These are phyloP conservation scores for Siderastrea radians DNA, from an alignment of 92 coral and sea anemone genomes.

Conservation along the genomic window DNA sequence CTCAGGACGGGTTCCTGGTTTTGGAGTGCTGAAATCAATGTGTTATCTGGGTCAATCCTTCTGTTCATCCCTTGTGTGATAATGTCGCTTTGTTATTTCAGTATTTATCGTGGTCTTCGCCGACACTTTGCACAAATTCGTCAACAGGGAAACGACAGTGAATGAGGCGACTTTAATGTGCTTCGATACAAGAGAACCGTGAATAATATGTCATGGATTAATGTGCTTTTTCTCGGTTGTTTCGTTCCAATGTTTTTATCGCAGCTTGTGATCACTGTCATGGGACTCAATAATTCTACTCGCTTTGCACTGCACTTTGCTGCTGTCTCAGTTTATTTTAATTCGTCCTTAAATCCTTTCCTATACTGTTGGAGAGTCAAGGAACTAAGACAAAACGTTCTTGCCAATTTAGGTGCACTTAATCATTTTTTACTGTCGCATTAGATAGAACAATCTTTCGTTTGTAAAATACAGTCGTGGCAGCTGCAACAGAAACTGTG, in stretches of 20 bases:
- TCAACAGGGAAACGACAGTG: neutral
- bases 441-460: no score
- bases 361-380: slow-evolving; percentile 54
- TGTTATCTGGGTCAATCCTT: neutral
- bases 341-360: slow-evolving; percentile 45
- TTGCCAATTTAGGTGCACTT: neutral
- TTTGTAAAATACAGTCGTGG: no score
- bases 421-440: neutral
- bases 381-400: slow-evolving; percentile 14
- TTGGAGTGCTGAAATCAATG: neutral
- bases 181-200: slow-evolving; percentile 23
- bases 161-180: neutral
- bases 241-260: neutral
- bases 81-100: neutral
- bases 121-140: slow-evolving; percentile 1
- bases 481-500: no score
- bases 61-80: neutral
- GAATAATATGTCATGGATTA: slow-evolving; percentile 18
- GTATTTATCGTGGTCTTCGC: slow-evolving; percentile 2
- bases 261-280: neutral
- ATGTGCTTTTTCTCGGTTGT: neutral
- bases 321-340: slow-evolving; percentile 4
- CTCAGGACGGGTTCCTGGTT: neutral
- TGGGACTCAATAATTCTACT: neutral
- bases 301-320: slow-evolving; percentile 25